Evolutionary conservation across 2,888 invertebrate genomes (phyloP), one percentile per base, ranked within the genome.

Genomic region (Crocallis elinguaria): DNA sequence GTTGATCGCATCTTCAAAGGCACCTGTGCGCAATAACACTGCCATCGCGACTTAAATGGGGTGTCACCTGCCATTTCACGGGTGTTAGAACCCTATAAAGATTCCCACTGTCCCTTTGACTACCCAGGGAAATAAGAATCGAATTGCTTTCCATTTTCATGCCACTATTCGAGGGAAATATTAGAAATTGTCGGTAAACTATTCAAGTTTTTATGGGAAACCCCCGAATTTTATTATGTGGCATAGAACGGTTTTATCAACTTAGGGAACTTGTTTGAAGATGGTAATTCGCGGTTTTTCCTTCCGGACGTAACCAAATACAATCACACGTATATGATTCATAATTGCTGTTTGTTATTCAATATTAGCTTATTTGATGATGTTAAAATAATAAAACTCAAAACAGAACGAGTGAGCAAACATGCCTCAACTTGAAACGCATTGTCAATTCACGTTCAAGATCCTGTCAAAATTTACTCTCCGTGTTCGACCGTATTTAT

Each of bases 61-160:
- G 23, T 49, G 53, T 44, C 54, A 49, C 42, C 54, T 54, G 51
- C 44, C 57, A 49, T 60, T 60, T 57, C 52, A 57, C 52, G 57
- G 49, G n/a, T 55, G 45, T 60, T 38, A 56, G 42, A 39, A 35
- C 44, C 45, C 53, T 30, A 41, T 56, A 50, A 56, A 50, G 44
- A 46, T 46, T 37, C 55, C 49, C 17, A 17, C 42, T 39, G 52
- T 30, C 49, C 49, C 42, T 58, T 55, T 41, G 54, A 50, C 49
- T 64, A 57, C 37, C 56, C 41, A 52, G 52, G 58, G 56, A 64
- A 60, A 64, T 60, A 60, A 50, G 42, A 43, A 42, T 21, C 38
- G 37, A 57, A 64, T 58, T 38, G 60, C 56, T 49, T 62, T 49
- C 57, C 44, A 46, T 54, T 60, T 54, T 30, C 33, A 41, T 56